These are phyloP conservation scores for Gobiocypris rarus DNA, from an alignment of 2,113 vertebrate genomes.

Conservation along the genomic window DNA sequence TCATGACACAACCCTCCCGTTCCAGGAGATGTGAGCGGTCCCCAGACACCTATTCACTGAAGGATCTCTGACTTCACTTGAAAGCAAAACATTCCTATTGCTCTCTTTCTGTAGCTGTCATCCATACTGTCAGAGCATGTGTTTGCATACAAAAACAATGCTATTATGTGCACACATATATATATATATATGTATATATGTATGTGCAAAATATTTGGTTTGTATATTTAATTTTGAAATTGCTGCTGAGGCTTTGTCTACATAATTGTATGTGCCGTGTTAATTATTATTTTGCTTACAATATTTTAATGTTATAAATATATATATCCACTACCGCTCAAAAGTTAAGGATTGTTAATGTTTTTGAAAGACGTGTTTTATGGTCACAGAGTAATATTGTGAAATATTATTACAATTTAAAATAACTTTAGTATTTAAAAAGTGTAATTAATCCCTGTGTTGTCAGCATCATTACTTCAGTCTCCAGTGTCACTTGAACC, in stretches of 20 bases:
- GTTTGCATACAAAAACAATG: neutral
- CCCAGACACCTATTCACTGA: conserved; percentile 37
- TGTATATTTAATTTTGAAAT: neutral
- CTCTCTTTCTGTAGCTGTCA: neutral
- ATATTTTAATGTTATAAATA: too few species aligned
- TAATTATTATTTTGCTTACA: neutral
- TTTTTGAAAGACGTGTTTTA: too few species aligned
- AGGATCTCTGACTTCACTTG: conserved; percentile 24
- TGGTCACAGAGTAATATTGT: too few species aligned
- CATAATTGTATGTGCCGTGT: neutral
- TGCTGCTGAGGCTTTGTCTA: neutral
- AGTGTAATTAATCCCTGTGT: too few species aligned
- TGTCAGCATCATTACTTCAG: neutral
- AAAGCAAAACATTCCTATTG: conserved; percentile 15
- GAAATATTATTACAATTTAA: too few species aligned
- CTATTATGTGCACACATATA: neutral
- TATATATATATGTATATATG: too few species aligned
- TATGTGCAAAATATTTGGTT: neutral
- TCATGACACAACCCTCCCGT: conserved; percentile 27
- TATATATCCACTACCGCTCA: too few species aligned
- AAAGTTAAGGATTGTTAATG: too few species aligned
- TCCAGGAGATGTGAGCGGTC: conserved; percentile 40
- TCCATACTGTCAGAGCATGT: neutral
- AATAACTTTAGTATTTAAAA: too few species aligned
- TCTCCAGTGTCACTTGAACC: neutral